Evolutionary conservation across 2,113 vertebrate species (phyloP), one percentile per base, ranked within the genome.

Genomic region (Pantherophis guttatus): DNA sequence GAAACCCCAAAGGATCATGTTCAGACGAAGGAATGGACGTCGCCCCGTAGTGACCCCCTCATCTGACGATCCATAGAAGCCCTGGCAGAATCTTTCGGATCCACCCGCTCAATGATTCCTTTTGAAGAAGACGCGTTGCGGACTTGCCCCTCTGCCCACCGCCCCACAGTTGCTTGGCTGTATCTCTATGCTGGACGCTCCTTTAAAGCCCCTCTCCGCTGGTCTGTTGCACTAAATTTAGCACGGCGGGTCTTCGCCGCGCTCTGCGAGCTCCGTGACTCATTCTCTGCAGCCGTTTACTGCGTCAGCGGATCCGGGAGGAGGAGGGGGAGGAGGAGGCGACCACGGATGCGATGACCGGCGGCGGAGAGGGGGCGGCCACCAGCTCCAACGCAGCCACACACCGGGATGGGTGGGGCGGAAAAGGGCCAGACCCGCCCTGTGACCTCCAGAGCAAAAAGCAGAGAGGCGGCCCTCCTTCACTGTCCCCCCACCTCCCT

Each of bases 261-360:
- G 59, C 87, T 33, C 92, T n/a, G 29, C 29, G 44, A 85, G 53
- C 53, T 5, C 75, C 17, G 87, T 93, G 92, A 93, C 87, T 93
- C 92, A 93, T 57, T 81, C 65, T 48, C 87, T 24, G 88, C 88
- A 50, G 75, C 92, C 75, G 29, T 81, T 90, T 62, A 81, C 65
- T 93, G 70, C 92, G 92, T 93, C 92, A 93, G 70, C 33, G 19
- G 55, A 52, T 53, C 44, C 44, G 55, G 92, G 54, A 39, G 19
- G 2, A 21, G 53, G 92, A 9, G 44, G 59, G 4, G 59, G 59
- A 29, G 59, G 59, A 13, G 65, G 87, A 11, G 10, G 39, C 5
- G 13, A 52, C 75, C 91, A 2, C 24, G 70, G 23, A 54, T 70
- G 33, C 3, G 70, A 33, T 55, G 12, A 17, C 70, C 70, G 23